A percentile compares a stretch with the other conserved stretches of the same genome.
These are phyloP conservation scores for Mesorhabditis belari DNA, from an alignment of 2,888 invertebrate genomes.

Conservation along the genomic window DNA sequence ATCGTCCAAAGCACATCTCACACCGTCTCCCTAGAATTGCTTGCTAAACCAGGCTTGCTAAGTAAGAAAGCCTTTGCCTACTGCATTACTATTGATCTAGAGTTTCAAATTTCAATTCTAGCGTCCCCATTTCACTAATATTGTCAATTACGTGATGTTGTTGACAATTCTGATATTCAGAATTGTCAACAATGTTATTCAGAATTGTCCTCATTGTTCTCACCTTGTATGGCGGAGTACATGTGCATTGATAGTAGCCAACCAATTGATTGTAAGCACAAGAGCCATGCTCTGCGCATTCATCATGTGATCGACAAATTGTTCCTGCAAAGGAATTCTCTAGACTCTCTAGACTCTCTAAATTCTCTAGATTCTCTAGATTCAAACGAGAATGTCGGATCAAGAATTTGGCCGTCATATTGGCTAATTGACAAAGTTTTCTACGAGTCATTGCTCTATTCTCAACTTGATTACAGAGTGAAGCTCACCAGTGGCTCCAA, in stretches of 20 bases:
- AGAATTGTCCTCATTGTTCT: too few relatives aligned
- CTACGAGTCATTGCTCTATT: too few relatives aligned
- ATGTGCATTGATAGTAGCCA: slow-evolving; percentile 56
- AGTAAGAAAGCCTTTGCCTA: too few relatives aligned
- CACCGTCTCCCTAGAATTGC: slow-evolving; percentile 68
- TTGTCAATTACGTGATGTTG: slow-evolving; percentile 29
- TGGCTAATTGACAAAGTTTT: not conserved
- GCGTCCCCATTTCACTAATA: not conserved
- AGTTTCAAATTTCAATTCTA: not conserved
- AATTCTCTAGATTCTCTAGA: too few relatives aligned
- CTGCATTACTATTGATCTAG: too few relatives aligned
- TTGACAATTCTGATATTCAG: too few relatives aligned
- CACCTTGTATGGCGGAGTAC: slow-evolving; percentile 67
- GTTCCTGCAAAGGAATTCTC: slow-evolving; percentile 19
- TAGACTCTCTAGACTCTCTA: slow-evolving; percentile 6
- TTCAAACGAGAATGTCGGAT: too few relatives aligned
- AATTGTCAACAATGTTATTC: too few relatives aligned
- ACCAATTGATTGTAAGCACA: slow-evolving; percentile 41
- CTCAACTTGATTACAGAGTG: too few relatives aligned
- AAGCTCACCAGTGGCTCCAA: slow-evolving; percentile 8
- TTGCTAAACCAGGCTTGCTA: too few relatives aligned
- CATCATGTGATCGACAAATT: slow-evolving; percentile 43
- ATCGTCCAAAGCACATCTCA: slow-evolving; percentile 59
- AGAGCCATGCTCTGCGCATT: slow-evolving; percentile 45
- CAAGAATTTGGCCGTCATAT: slow-evolving; percentile 6